These are phyloP conservation scores for Meloidogyne floridensis DNA, from an alignment of 1,140 invertebrate species.

Conservation along the genomic window DNA sequence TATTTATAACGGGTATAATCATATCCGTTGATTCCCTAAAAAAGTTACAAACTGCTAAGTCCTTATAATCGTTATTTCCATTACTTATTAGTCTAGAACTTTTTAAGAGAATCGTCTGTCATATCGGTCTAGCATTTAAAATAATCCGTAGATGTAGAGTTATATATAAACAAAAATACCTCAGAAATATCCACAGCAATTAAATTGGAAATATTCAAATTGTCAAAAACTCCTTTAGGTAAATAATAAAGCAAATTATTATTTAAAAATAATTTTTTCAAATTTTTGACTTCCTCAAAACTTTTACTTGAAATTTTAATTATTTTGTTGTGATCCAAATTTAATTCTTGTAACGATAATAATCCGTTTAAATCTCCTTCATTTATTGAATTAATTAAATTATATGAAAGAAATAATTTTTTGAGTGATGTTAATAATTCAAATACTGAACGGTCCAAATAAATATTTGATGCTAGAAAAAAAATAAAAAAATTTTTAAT, in stretches of 20 bases:
- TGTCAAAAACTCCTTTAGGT: slow-evolving; percentile 51
- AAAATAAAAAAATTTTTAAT: too few species aligned
- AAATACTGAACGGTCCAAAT: slow-evolving; percentile 38
- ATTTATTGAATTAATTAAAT: slow-evolving; percentile 44
- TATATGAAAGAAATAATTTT: slow-evolving; percentile 49
- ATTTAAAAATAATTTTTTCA: slow-evolving; percentile 54
- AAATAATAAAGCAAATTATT: slow-evolving; percentile 55
- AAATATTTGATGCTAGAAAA: slow-evolving; percentile 21
- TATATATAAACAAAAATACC: neutral
- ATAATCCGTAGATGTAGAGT: too few species aligned
- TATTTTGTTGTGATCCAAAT: slow-evolving; percentile 54
- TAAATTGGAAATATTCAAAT: slow-evolving; percentile 43
- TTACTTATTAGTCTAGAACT: too few species aligned
- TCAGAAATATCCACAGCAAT: slow-evolving; percentile 55
- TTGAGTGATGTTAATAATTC: slow-evolving; percentile 45
- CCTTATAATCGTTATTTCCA: too few species aligned
- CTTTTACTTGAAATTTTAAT: slow-evolving; percentile 50
- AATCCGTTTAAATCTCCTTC: slow-evolving; percentile 53
- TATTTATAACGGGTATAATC: too few species aligned
- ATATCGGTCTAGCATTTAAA: too few species aligned
- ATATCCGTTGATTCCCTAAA: too few species aligned
- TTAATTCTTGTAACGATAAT: slow-evolving; percentile 44
- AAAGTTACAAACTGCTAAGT: too few species aligned
- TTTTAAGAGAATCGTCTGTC: too few species aligned
- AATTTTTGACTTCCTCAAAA: slow-evolving; percentile 45